Conservation (phyloP, 2,797 vertebrate species). For the Takifugu rubripes region DNA sequence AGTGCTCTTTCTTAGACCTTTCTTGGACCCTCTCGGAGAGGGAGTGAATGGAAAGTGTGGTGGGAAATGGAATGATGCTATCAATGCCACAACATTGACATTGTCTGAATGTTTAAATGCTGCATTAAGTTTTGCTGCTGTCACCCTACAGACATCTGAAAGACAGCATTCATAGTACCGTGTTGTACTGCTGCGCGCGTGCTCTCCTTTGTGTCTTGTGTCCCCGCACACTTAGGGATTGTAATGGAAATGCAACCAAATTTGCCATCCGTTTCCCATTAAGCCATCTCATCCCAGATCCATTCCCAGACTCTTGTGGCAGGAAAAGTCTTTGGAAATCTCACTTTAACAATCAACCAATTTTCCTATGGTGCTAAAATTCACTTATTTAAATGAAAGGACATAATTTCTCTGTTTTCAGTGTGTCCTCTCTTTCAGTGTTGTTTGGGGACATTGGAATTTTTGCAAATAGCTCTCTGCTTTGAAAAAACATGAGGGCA, state of each 20-base stretch:
- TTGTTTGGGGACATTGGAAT: slow-evolving; percentile 13
- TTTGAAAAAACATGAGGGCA: slow-evolving; percentile 43
- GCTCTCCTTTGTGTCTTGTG: slow-evolving; percentile 1
- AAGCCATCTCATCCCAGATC: slow-evolving; percentile 33
- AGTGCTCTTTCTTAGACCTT: slow-evolving; percentile 43
- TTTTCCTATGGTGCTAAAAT: slow-evolving; percentile 17
- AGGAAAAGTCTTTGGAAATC: slow-evolving; percentile 51
- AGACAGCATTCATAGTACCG: slow-evolving; percentile 62
- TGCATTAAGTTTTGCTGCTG: slow-evolving; percentile 39
- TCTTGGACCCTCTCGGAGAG: slow-evolving; percentile 22
- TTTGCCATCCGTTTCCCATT: slow-evolving; percentile 30
- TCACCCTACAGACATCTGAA: slow-evolving; percentile 54
- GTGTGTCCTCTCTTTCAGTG: slow-evolving; percentile 37
- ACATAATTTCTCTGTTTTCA: slow-evolving; percentile 19
- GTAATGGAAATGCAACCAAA: slow-evolving; percentile 60
- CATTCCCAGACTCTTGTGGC: slow-evolving; percentile 29
- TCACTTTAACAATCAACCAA: slow-evolving; percentile 5
- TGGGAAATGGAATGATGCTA: slow-evolving; percentile 2
- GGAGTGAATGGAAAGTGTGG: slow-evolving; percentile 10
- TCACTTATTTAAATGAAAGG: slow-evolving; percentile 20
- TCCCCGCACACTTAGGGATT: slow-evolving; percentile 22
- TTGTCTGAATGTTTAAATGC: slow-evolving; percentile 51
- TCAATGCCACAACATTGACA: slow-evolving; percentile 26
- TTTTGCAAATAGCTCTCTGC: slow-evolving; percentile 7
- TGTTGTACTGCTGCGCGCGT: slow-evolving; percentile 42